phyloP scores from a whole-genome alignment of 2,888 invertebrate genomes.

The Ophioninae sp. region DNA sequence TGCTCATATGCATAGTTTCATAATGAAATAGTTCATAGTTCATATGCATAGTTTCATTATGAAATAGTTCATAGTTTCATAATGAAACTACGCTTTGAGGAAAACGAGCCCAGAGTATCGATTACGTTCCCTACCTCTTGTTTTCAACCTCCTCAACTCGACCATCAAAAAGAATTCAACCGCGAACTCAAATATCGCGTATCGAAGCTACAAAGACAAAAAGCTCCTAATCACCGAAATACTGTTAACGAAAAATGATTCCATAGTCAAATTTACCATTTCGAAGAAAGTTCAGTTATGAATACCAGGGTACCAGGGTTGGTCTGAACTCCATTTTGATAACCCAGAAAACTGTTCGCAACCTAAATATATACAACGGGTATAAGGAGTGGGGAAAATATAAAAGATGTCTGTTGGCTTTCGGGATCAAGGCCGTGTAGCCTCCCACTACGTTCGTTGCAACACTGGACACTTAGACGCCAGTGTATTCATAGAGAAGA shows the following conservation, averaged over 20 bases:
- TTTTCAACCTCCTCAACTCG: background rate
- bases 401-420: background rate
- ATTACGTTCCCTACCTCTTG: background rate
- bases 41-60: no score
- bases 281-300: background rate
- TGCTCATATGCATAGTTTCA: no score
- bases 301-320: background rate
- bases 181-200: background rate
- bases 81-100: no score
- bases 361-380: background rate
- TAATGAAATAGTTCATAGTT: no score
- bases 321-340: background rate
- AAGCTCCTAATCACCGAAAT: background rate
- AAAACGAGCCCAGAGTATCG: background rate
- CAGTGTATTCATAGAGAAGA: background rate
- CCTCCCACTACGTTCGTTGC: slow-evolving; percentile 22
- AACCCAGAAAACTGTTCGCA: background rate
- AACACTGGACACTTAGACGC: background rate
- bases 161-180: background rate
- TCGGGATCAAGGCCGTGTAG: slow-evolving; percentile 44
- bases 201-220: background rate
- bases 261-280: background rate
- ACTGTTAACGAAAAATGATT: background rate
- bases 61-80: no score
- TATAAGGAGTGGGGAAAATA: background rate